Base-by-base conservation (phyloP, 2,113 vertebrate genomes). In the Colistium nudipinnis region DNA sequence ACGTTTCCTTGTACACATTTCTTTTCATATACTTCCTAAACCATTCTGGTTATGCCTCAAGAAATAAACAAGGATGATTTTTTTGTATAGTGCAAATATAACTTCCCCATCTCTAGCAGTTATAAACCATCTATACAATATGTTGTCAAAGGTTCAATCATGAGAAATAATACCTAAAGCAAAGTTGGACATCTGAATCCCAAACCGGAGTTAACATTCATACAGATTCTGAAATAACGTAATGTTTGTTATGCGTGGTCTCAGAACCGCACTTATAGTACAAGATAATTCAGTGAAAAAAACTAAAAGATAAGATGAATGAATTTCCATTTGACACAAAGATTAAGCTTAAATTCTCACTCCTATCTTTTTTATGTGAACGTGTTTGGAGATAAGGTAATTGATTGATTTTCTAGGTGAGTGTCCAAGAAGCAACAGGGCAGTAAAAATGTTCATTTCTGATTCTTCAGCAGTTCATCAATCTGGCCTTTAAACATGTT, bases 401-500 rank as follows among this genome's bases (percentile, higher is more conserved):
- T 55, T 25, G 19, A 64, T 6, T 64, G 33, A 12, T 63, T 59
- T 16, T 11, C 54, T 59, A 36, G 64, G 19, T 20, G 14, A 52
- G 47, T 22, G 10, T 59, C 39, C 55, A 53, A 68, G 41, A 76
- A 28, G 13, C 22, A 63, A 51, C 22, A 45, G 43, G 19, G 5
- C 3, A 33, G 7, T 13, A 25, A 41, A 64, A 57, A 27, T 12
- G 43, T 84, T 82, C 81, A 92, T 89, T 94, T 94, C 83, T 93
- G 91, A 74, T 93, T 94, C 84, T 94, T 90, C 68, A 99, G 83
- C 76, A 99, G 94, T 88, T 99, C 98, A 68, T 99, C 98, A 70
- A 99, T 99, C 81, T 99, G 98, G 54, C 92, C 94, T 92, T 98
- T 99, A 80, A 98, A 99, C 98, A 99, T 98, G 84, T 95, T 98